Base-by-base conservation (phyloP, 2,113 vertebrate species). In the Paracanthobrama guichenoti region DNA sequence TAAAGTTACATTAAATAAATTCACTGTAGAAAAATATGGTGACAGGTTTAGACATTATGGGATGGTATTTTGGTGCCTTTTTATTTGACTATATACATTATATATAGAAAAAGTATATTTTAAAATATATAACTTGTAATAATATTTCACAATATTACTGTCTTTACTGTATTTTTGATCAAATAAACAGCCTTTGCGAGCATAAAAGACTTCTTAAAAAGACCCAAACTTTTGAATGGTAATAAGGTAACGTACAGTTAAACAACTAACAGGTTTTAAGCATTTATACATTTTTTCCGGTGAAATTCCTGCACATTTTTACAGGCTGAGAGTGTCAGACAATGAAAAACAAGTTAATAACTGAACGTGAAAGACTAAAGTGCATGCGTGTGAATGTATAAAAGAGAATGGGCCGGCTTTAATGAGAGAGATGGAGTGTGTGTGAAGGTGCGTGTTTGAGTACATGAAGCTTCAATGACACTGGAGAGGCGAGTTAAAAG, bases 391-490 rank as follows among this genome's bases (percentile, higher is more conserved):
- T 81, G 46, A 81, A 81, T 35, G 62, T 53, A 81, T 8, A 81
- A 81, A 50, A 81, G 59, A 6, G 24, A 81, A 67, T n/a, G 4
- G 59, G 57, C 55, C n/a, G 24, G 60, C 26, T 50, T 53, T 48
- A 81, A 53, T 64, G 42, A 48, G 31, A 67, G 62, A 46, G 42
- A 81, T 26, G 22, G 13, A 42, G 69, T 14, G 12, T 14, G 12
- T 39, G 35, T 62, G 76, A 79, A 60, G 57, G 57, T 79, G 57
- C 59, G 8, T 46, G 57, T 79, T 79, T 44, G 57, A 79, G 39
- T 79, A 44, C 39, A 79, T 62, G 26, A 66, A 66, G 42, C 42
- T 50, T 31, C 44, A 66, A 66, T 66, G 18, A 66, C 42, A 64
- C 62, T 18, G 11, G 16, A 67, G 78, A 31, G 8, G 42, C 46